These are phyloP conservation scores for Labrus mixtus DNA, from an alignment of 2,113 vertebrate species.

Conservation along the genomic window DNA sequence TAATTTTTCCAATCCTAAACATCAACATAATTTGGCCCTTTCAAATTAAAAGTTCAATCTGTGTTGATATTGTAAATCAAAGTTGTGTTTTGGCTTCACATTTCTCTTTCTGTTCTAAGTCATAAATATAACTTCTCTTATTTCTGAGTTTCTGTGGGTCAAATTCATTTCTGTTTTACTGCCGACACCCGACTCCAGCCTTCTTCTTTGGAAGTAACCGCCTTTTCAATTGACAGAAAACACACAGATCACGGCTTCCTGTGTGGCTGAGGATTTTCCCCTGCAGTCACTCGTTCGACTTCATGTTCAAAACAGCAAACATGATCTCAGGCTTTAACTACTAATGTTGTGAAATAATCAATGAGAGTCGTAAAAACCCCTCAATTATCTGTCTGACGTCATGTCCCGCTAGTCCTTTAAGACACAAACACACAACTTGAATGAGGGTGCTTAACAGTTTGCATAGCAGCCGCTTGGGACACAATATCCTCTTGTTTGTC, in stretches of 20 bases:
- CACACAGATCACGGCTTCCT: background rate
- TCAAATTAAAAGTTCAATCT: no score
- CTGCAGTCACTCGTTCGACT: background rate
- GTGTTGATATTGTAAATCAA: no score
- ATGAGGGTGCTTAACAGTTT: conserved; percentile 64
- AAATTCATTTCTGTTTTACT: background rate
- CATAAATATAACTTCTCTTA: background rate
- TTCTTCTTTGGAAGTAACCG: background rate
- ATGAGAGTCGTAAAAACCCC: background rate
- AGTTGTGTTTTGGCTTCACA: no score
- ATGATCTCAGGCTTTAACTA: background rate
- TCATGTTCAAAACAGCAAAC: background rate
- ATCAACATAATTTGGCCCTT: no score
- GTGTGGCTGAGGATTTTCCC: background rate
- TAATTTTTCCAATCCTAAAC: no score
- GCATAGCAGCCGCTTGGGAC: conserved; percentile 66
- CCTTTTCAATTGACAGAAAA: background rate
- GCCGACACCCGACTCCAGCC: no score
- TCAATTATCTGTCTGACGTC: background rate
- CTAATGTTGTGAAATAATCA: background rate
- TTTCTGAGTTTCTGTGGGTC: background rate
- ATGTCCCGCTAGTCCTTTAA: background rate
- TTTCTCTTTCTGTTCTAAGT: no score
- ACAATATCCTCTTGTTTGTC: conserved; percentile 84
- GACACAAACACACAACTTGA: conserved; percentile 19